Evolutionary conservation across 2,113 vertebrate genomes (phyloP).

Genomic region (Nanorana parkeri): DNA sequence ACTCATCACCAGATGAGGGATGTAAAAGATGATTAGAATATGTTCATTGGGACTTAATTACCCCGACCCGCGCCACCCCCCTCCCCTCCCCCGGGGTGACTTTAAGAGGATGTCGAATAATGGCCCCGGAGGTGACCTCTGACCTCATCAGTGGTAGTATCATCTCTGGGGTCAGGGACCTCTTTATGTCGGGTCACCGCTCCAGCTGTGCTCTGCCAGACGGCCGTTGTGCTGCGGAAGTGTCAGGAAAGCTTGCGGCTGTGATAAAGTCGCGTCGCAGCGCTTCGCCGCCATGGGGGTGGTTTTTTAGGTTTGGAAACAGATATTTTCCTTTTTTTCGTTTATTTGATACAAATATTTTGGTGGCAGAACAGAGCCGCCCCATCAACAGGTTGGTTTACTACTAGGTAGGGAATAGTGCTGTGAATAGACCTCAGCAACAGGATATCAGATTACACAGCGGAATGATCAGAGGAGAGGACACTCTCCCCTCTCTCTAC

Average conservation of each 20-base stretch:
- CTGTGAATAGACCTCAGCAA: too few species aligned
- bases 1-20: constrained; percentile 1
- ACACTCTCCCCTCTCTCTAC: too few species aligned
- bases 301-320: too few species aligned
- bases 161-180: neutral
- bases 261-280: neutral
- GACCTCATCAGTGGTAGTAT: constrained; percentile 8
- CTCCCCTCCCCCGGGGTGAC: neutral
- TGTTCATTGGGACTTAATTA: rapidly evolving
- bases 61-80: neutral
- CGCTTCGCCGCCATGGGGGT: too few species aligned
- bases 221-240: neutral
- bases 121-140: constrained; percentile 12
- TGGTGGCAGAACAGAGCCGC: neutral
- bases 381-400: too few species aligned
- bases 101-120: constrained; percentile 24
- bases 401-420: too few species aligned
- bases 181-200: neutral
- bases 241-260: neutral
- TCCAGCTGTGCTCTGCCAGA: neutral
- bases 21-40: constrained; percentile 33
- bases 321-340: too few species aligned
- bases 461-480: too few species aligned
- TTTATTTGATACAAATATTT: too few species aligned
- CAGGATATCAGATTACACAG: too few species aligned